Evolutionary conservation across 1,140 invertebrate genomes (phyloP), one percentile per base, ranked within the genome.

Genomic region (Telenomus remus): DNA sequence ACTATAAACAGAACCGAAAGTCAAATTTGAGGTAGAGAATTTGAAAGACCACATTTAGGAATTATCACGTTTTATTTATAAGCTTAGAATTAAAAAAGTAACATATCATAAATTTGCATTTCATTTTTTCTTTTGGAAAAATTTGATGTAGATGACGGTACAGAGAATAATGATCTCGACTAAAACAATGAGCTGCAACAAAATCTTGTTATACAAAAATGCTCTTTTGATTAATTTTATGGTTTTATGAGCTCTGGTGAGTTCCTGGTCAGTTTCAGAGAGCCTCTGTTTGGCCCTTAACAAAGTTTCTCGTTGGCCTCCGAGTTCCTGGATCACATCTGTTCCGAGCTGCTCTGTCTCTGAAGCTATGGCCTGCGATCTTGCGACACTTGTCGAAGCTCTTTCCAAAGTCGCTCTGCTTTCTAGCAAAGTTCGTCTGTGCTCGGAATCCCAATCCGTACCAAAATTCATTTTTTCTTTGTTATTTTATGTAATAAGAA

Each of bases 301-400:
- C 9, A 94, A 84, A 10, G 90, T 84, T 77, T 94, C 92, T 70
- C 93, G 85, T 81, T 94, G 93, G 59, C 82, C 85, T 1, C 90
- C 90, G 15, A 94, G 81, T 78, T 93, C 92, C 53, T 89, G 89
- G n/a, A 94, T 89, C 6, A 95, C 93, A 82, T 94, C 93, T 3
- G 91, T 92, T 0, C 94, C 95, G 73, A 95, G 90, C 79, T 91
- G 89, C 85, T 96, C 95, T 0, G 93, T 95, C 83, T 96, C 94
- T 7, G 91, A 89, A 10, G 95, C 93, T 48, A 94, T 89, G 77
- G 91, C 91, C 69, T 94, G 92, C 1, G 94, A 93, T 65, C 94
- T 87, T 1, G 89, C 88, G 10, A 95, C 87, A 72, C 92, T 93
- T 35, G 92, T 90, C 0, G 91, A 89, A 4, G 93, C 90, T 60